Base-by-base conservation (phyloP, 1,140 invertebrate genomes). In the Microplitis demolitor region DNA sequence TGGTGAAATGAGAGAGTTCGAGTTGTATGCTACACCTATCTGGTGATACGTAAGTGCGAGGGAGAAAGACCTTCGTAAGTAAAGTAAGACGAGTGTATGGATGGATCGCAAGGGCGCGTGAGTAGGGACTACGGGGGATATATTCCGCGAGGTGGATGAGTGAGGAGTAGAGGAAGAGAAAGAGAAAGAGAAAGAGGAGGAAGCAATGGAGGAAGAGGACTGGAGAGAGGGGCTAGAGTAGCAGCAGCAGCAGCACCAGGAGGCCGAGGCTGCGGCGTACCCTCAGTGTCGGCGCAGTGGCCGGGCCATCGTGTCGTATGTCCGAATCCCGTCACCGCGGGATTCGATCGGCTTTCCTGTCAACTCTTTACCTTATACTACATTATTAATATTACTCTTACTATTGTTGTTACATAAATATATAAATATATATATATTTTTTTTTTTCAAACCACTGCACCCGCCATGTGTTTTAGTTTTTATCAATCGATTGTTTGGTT, bases 261-360 rank as follows among this genome's bases (percentile, higher is more conserved):
- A 86, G 81, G 80, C 82, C 83, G 84, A 83, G 82, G 85, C 85
- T 86, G 85, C 84, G 83, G 83, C 83, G 84, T 82, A 85, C 84
- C 81, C 80, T 86, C 85, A 87, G 85, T 87, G 84, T 82, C 85
- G 85, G 85, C 85, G 85, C 85, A 87, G 85, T 87, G 85, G 85
- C 84, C 85, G 86, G 86, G 86, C 84, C 82, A 84, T 83, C 82
- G 83, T 72, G 74, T 83, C 83, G 84, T 85, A 83, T 79, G 82
- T 78, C 78, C 74, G 78, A 74, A 72, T 78, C 76, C 73, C 75
- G 77, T 72, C 53, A 70, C 78, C 76, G 61, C 73, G 37, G 54
- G 37, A 72, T 61, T 72, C 56, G 39, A 67, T 68, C 66, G 58
- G 34, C 24, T 51, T 72, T 62, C n/a, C 16, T 67, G 39, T 45